A percentile compares a stretch with the other conserved stretches of the same genome.
These are phyloP conservation scores for Hirundichthys speculiger DNA, from an alignment of 2,113 vertebrate genomes.

Conservation along the genomic window DNA sequence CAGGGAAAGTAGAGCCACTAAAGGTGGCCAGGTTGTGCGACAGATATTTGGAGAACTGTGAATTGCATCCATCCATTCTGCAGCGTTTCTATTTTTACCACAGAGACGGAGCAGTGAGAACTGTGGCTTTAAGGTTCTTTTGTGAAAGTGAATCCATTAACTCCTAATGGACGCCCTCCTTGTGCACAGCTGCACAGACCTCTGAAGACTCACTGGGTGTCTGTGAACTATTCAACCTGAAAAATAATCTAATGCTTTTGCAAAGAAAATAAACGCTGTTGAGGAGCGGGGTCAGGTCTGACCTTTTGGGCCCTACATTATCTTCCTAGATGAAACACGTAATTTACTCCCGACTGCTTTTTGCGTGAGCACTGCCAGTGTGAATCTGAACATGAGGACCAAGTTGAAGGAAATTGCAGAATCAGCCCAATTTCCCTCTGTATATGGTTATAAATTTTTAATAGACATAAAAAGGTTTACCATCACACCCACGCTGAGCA, in stretches of 20 bases:
- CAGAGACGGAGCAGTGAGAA: constrained; percentile 71
- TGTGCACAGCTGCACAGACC: constrained; percentile 64
- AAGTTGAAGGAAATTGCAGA: no score
- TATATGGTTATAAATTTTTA: neutral
- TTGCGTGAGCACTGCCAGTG: neutral
- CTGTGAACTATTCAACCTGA: constrained; percentile 45
- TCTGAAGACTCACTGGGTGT: constrained; percentile 51
- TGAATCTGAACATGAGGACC: no score
- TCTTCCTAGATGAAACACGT: constrained; percentile 7
- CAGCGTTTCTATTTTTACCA: constrained; percentile 81
- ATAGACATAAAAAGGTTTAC: neutral
- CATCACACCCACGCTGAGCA: no score
- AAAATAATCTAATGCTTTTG: constrained; percentile 43
- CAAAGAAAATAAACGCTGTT: constrained; percentile 32
- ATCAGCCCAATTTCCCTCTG: neutral
- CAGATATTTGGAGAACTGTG: constrained; percentile 77
- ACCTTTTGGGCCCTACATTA: constrained; percentile 54
- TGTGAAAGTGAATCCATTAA: constrained; percentile 82
- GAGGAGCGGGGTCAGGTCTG: constrained; percentile 37
- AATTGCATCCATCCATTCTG: constrained; percentile 78
- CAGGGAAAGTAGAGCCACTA: constrained; percentile 39
- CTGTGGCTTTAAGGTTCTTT: constrained; percentile 81
- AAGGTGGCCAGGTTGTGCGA: constrained; percentile 68
- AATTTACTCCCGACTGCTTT: constrained; percentile 4
- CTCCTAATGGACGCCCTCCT: constrained; percentile 75